These are phyloP conservation scores for Stegana nigrithorax DNA, from an alignment of 2,888 invertebrate genomes.

Conservation along the genomic window DNA sequence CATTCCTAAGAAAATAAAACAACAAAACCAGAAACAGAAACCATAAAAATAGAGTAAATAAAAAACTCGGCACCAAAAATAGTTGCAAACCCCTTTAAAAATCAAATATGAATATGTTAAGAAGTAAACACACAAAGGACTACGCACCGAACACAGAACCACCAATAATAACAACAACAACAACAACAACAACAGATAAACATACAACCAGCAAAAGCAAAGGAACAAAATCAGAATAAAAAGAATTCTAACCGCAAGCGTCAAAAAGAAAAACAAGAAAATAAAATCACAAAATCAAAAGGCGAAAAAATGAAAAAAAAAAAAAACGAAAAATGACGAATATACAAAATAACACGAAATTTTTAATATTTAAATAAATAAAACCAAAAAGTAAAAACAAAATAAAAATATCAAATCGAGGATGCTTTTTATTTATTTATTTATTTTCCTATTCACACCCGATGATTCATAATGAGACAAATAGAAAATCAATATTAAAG, in stretches of 20 bases:
- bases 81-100: too few relatives aligned
- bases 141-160: too few relatives aligned
- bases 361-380: constrained; percentile 13
- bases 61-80: too few relatives aligned
- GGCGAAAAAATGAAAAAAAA: background rate
- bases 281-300: background rate
- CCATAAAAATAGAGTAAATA: too few relatives aligned
- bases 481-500: background rate
- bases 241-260: background rate
- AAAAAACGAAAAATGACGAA: background rate
- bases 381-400: constrained; percentile 2
- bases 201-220: constrained; percentile 29
- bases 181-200: constrained; percentile 41
- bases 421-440: background rate
- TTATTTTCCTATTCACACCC: too few relatives aligned
- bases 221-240: too few relatives aligned
- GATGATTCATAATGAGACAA: too few relatives aligned
- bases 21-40: too few relatives aligned
- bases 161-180: constrained; percentile 30
- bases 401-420: background rate
- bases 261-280: background rate
- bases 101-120: too few relatives aligned
- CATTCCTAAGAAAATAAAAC: constrained; percentile 54
- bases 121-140: too few relatives aligned
- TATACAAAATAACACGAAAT: too few relatives aligned